These are phyloP conservation scores for Coecobrya sp. DNA, from an alignment of 2,888 invertebrate genomes.

Conservation along the genomic window DNA sequence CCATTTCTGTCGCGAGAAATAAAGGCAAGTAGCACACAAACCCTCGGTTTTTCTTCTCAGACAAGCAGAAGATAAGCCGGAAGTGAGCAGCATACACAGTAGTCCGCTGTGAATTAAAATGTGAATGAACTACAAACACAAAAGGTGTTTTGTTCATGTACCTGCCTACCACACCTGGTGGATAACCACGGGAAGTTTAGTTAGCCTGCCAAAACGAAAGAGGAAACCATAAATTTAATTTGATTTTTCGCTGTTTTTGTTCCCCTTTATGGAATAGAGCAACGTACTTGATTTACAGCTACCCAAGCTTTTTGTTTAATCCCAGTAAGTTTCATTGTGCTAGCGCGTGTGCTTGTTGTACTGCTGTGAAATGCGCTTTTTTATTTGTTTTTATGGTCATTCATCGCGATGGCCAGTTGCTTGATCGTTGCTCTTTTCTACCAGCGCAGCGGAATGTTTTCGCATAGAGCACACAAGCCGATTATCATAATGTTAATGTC, in stretches of 20 bases:
- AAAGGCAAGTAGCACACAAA: background rate
- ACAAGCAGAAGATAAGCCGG: constrained; percentile 25
- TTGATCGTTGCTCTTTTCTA: background rate
- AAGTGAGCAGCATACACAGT: background rate
- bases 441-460: background rate
- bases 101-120: constrained; percentile 21
- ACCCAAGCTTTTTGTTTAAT: background rate
- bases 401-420: background rate
- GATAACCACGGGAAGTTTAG: background rate
- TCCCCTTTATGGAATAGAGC: background rate
- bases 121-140: constrained; percentile 37
- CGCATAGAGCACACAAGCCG: background rate
- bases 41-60: background rate
- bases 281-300: background rate
- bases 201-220: background rate
- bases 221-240: background rate
- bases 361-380: background rate
- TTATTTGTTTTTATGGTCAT: background rate
- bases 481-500: background rate
- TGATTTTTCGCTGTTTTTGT: background rate
- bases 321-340: background rate
- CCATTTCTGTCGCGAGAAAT: background rate
- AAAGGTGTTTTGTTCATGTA: background rate
- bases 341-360: background rate
- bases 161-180: background rate